Evolutionary conservation across 1,140 invertebrate genomes (phyloP).

Genomic region (Belonocnema kinseyi): DNA sequence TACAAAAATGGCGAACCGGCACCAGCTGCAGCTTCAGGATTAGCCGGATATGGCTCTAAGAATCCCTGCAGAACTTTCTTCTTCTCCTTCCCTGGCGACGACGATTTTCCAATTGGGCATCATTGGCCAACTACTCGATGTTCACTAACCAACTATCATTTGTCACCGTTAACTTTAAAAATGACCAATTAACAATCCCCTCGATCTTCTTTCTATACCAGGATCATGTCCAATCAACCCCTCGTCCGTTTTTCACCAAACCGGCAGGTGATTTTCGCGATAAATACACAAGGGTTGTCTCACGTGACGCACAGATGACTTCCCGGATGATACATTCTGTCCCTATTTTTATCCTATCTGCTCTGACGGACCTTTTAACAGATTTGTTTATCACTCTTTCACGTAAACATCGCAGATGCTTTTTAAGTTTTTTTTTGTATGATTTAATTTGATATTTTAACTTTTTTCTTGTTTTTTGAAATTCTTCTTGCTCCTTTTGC

Average conservation of each 20-base stretch:
- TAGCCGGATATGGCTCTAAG: constrained; percentile 27
- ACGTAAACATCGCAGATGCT: too few species aligned
- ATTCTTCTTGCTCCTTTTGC: background rate
- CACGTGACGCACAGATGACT: constrained; percentile 16
- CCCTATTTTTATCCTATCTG: background rate
- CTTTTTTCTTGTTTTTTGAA: background rate
- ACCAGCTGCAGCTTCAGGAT: constrained; percentile 24
- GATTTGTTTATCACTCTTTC: background rate
- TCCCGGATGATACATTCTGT: constrained; percentile 7
- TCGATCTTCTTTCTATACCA: background rate
- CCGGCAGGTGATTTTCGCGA: background rate
- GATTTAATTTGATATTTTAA: background rate
- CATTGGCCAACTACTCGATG: background rate
- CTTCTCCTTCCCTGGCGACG: constrained; percentile 23
- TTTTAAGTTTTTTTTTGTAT: too few species aligned
- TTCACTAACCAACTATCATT: background rate
- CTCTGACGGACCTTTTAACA: background rate
- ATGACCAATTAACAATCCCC: background rate
- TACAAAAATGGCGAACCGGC: constrained; percentile 16
- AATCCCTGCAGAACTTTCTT: constrained; percentile 17
- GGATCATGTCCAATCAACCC: background rate
- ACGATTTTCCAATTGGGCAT: constrained; percentile 21
- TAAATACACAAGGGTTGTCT: constrained; percentile 16
- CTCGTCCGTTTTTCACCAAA: background rate
- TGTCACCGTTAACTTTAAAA: background rate